Conservation (phyloP, 2,888 invertebrate genomes). For the Oscheius sp. region DNA sequence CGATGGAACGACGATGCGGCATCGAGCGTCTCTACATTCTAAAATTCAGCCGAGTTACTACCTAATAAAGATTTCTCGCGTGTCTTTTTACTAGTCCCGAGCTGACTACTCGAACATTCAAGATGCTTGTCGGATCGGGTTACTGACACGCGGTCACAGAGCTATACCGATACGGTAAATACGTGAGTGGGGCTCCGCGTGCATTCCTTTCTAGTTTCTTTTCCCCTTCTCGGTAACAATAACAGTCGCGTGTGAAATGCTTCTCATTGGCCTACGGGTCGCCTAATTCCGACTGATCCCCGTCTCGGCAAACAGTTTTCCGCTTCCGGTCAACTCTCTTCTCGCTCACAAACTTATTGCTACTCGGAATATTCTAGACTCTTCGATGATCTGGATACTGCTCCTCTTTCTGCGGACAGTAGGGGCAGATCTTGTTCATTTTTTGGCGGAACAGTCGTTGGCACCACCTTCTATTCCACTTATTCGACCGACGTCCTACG, state of each 20-base stretch:
- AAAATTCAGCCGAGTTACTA: conserved; percentile 77
- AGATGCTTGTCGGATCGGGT: conserved; percentile 33
- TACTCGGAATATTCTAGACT: neutral
- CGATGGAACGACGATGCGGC: conserved; percentile 84
- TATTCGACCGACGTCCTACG: conserved; percentile 43
- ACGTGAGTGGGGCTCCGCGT: neutral
- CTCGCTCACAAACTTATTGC: neutral
- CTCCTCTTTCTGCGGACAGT: conserved; percentile 2
- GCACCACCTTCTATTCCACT: conserved; percentile 8
- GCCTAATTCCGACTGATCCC: conserved; percentile 31
- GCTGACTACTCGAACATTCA: conserved; percentile 30
- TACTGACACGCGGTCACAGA: conserved; percentile 11
- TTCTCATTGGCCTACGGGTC: neutral
- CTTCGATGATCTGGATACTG: neutral
- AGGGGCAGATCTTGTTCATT: conserved; percentile 8
- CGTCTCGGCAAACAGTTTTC: conserved; percentile 24
- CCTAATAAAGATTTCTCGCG: neutral
- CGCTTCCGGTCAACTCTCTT: neutral
- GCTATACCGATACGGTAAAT: conserved; percentile 31
- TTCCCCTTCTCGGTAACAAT: conserved; percentile 6
- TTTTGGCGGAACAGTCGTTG: conserved; percentile 1
- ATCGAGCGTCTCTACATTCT: conserved; percentile 89
- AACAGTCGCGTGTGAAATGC: conserved; percentile 19
- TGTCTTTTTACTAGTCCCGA: neutral
- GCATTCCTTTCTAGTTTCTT: neutral